A percentile compares a stretch with the other conserved stretches of the same genome.
phyloP scores from a whole-genome alignment of 2,113 vertebrate genomes.

The Labrus mixtus region DNA sequence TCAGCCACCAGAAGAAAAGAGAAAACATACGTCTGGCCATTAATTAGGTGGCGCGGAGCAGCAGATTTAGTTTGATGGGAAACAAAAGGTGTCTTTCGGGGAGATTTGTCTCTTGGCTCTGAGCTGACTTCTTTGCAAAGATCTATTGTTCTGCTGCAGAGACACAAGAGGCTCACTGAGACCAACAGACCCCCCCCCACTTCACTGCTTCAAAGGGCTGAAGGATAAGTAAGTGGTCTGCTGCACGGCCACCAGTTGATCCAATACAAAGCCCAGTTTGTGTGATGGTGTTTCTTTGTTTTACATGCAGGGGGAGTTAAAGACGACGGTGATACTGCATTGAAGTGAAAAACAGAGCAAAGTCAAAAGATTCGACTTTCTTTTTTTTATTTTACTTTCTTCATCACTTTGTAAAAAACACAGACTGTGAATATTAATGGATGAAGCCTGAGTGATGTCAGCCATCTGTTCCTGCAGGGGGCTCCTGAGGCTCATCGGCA shows the following conservation, averaged over 20 bases:
- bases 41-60: slow-evolving; percentile 63
- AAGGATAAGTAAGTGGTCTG: slow-evolving; percentile 61
- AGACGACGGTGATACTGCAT: background rate
- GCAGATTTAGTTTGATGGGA: slow-evolving; percentile 51
- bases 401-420: background rate
- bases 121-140: slow-evolving; percentile 51
- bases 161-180: slow-evolving; percentile 44
- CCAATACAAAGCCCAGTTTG: slow-evolving; percentile 27
- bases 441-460: no score
- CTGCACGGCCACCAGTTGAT: slow-evolving; percentile 42
- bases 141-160: slow-evolving; percentile 64
- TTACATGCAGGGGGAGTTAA: slow-evolving; percentile 10
- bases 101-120: slow-evolving; percentile 64
- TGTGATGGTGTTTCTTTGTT: slow-evolving; percentile 25
- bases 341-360: background rate
- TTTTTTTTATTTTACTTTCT: background rate
- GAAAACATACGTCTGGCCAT: slow-evolving; percentile 44
- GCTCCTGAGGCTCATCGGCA: no score
- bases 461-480: no score
- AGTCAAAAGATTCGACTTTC: background rate
- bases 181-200: slow-evolving; percentile 4
- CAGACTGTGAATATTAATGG: no score
- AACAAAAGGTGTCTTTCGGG: slow-evolving; percentile 62
- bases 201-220: slow-evolving; percentile 29
- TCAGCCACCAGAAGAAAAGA: slow-evolving; percentile 16